Evolutionary conservation across 2,113 vertebrate species (phyloP).

Genomic region (Campylomormyrus numenius): DNA sequence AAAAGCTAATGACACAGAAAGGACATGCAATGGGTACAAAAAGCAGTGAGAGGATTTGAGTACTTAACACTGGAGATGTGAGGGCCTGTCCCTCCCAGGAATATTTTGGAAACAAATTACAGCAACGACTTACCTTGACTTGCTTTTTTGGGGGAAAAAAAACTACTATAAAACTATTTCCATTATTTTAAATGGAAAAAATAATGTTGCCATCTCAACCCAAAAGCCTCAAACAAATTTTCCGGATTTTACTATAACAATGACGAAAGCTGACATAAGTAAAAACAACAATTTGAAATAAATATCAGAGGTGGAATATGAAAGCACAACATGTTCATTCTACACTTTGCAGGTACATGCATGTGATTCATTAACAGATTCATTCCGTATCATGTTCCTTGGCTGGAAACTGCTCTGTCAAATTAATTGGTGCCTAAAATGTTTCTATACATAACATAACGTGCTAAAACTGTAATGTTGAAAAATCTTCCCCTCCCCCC

Average conservation of each 20-base stretch:
- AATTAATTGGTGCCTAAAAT: neutral
- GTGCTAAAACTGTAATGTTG: neutral
- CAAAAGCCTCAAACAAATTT: no score
- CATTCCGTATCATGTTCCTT: neutral
- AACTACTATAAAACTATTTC: no score
- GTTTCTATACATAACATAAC: neutral
- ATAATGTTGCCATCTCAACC: no score
- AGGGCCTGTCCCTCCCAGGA: neutral
- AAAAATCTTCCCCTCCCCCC: no score
- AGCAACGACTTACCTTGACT: neutral
- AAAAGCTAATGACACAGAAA: neutral
- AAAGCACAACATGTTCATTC: no score
- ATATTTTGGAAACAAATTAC: neutral
- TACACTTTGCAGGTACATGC: no score
- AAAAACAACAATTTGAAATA: no score
- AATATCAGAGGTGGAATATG: no score
- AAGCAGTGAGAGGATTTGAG: neutral
- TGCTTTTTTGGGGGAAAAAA: no score
- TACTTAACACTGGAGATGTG: neutral
- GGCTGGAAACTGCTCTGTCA: neutral
- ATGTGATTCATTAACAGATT: neutral
- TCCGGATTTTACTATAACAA: no score
- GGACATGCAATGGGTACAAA: neutral
- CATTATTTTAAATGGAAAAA: no score
- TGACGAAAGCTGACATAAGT: no score